Conservation (phyloP, 2,888 invertebrate genomes). For the Diaperis boleti region DNA sequence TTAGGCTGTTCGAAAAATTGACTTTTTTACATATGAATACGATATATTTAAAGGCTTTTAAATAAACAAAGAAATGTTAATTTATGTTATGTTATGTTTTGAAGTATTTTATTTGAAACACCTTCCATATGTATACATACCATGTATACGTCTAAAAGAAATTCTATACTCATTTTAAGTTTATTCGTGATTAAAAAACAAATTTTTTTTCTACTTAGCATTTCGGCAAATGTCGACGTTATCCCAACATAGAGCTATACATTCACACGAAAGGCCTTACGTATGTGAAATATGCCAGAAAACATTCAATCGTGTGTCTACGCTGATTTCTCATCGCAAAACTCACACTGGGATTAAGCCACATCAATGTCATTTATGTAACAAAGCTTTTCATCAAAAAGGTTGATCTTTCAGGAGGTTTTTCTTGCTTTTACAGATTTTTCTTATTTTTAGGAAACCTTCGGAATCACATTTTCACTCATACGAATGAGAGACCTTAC, state of each 20-base stretch:
- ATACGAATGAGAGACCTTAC: conserved; percentile 83
- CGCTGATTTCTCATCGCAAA: conserved; percentile 84
- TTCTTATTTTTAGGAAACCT: conserved; percentile 70
- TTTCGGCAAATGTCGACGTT: conserved; percentile 81
- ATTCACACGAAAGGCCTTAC: conserved; percentile 80
- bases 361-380: conserved; percentile 79
- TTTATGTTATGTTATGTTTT: too few species aligned
- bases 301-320: conserved; percentile 83
- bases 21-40: too few species aligned
- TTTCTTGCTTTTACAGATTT: not conserved
- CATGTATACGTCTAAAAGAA: too few species aligned
- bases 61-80: too few species aligned
- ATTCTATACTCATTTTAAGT: not conserved
- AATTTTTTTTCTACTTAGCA: conserved; percentile 60
- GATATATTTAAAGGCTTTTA: too few species aligned
- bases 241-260: conserved; percentile 83
- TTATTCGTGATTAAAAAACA: not conserved
- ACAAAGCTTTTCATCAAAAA: conserved; percentile 86
- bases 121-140: too few species aligned
- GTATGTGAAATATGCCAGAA: conserved; percentile 81
- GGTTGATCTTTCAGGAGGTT: conserved; percentile 61
- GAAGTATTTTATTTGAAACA: too few species aligned
- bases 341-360: conserved; percentile 82
- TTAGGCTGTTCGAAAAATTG: too few species aligned
- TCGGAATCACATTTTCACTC: conserved; percentile 82